Conservation (phyloP, 2,113 vertebrate species). For the Smithornis capensis region DNA sequence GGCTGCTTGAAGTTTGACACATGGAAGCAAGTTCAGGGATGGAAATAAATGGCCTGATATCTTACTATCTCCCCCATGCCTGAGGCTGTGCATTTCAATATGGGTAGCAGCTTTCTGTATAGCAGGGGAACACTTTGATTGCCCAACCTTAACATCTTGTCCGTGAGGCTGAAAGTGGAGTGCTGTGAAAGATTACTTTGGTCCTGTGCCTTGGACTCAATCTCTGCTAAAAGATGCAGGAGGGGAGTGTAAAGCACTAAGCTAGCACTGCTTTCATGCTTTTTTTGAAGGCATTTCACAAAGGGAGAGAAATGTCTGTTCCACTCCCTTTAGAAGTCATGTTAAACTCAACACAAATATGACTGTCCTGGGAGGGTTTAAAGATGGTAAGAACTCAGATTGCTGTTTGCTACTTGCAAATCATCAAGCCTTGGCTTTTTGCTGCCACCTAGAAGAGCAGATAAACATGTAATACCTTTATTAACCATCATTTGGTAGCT, state of each 20-base stretch:
- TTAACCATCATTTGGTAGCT: not conserved
- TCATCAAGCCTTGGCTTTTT: not conserved
- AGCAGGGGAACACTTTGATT: not conserved
- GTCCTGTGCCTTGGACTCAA: not conserved
- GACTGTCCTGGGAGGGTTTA: not conserved
- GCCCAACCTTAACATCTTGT: not conserved
- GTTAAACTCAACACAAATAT: not conserved
- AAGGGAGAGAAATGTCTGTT: not conserved
- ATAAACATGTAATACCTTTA: not conserved
- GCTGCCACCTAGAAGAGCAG: not conserved
- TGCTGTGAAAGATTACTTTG: not conserved
- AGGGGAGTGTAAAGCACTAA: not conserved
- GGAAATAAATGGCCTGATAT: not conserved
- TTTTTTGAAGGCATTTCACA: not conserved
- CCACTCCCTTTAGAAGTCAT: not conserved
- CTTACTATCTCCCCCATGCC: not conserved
- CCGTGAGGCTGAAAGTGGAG: not conserved
- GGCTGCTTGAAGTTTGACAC: not conserved
- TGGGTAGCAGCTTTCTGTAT: not conserved
- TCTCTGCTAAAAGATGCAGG: not conserved
- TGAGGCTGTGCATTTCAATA: not conserved
- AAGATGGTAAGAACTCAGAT: not conserved
- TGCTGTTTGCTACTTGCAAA: not conserved
- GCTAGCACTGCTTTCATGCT: not conserved
- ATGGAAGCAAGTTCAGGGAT: not conserved